phyloP scores from a whole-genome alignment of 2,797 vertebrate genomes.

The Microtus obscurus region DNA sequence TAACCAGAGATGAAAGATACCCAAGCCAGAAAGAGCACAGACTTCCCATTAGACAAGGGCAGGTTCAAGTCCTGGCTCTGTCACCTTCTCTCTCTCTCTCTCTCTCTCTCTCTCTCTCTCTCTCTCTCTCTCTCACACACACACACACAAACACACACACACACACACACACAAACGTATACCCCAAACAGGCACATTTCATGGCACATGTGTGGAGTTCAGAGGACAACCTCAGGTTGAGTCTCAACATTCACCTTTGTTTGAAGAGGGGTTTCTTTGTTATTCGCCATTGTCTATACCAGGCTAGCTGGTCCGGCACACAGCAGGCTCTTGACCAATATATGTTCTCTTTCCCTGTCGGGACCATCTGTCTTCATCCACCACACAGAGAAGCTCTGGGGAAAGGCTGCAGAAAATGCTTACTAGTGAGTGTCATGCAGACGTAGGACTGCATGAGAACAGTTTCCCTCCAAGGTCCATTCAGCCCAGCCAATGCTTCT shows the following conservation, averaged over 20 bases:
- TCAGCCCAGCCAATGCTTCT: neutral
- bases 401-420: neutral
- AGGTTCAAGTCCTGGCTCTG: constrained; percentile 38
- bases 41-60: constrained; percentile 10
- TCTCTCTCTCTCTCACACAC: neutral
- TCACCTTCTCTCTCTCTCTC: neutral
- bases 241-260: neutral
- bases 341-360: neutral
- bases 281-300: neutral
- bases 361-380: neutral
- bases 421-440: constrained; percentile 22
- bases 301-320: neutral
- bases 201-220: neutral
- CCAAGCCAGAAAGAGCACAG: neutral
- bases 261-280: neutral
- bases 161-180: no score
- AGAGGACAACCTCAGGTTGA: neutral
- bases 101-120: no score
- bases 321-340: neutral
- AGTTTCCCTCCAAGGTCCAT: neutral
- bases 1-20: constrained; percentile 38
- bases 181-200: neutral
- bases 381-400: neutral
- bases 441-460: neutral
- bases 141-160: no score